Conservation (phyloP, 2,797 vertebrate species). For the Etheostoma perlongum region DNA sequence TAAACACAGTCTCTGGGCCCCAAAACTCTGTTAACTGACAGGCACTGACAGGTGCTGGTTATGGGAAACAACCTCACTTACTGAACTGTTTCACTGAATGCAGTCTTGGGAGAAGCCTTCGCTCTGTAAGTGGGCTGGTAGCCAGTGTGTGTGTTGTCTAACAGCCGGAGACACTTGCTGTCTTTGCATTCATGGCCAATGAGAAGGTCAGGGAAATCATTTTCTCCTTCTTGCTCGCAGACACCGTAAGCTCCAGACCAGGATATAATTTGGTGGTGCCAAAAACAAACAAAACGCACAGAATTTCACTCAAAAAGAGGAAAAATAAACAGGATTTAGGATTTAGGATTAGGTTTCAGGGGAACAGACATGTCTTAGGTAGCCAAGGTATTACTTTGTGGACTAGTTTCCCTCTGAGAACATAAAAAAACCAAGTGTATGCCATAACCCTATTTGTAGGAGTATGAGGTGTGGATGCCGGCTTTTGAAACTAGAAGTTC, state of each 20-base stretch:
- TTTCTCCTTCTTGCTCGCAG: slow-evolving; percentile 52
- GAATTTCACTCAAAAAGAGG: slow-evolving; percentile 50
- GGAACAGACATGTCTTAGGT: slow-evolving; percentile 17
- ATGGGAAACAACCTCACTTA: slow-evolving; percentile 43
- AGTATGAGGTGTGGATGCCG: not conserved
- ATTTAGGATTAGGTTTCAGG: slow-evolving; percentile 39
- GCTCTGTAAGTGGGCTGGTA: slow-evolving; percentile 60
- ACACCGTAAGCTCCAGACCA: slow-evolving; percentile 36
- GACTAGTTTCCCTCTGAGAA: slow-evolving; percentile 20
- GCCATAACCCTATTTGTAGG: slow-evolving; percentile 1
- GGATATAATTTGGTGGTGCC: slow-evolving; percentile 39
- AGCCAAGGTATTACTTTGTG: slow-evolving; percentile 22
- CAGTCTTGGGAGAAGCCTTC: slow-evolving; percentile 53
- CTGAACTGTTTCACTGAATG: slow-evolving; percentile 56
- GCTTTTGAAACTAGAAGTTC: not conserved
- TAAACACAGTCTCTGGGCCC: slow-evolving; percentile 39
- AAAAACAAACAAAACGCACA: not conserved
- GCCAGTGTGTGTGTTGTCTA: slow-evolving; percentile 65
- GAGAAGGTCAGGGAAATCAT: slow-evolving; percentile 66
- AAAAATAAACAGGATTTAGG: slow-evolving; percentile 48
- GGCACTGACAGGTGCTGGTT: slow-evolving; percentile 24
- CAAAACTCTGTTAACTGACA: slow-evolving; percentile 48
- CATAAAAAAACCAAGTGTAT: slow-evolving; percentile 19
- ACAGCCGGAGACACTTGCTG: slow-evolving; percentile 60
- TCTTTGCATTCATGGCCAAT: slow-evolving; percentile 66